Conservation (phyloP, 2,797 vertebrate species). For the Neosilurus mollespiculum region DNA sequence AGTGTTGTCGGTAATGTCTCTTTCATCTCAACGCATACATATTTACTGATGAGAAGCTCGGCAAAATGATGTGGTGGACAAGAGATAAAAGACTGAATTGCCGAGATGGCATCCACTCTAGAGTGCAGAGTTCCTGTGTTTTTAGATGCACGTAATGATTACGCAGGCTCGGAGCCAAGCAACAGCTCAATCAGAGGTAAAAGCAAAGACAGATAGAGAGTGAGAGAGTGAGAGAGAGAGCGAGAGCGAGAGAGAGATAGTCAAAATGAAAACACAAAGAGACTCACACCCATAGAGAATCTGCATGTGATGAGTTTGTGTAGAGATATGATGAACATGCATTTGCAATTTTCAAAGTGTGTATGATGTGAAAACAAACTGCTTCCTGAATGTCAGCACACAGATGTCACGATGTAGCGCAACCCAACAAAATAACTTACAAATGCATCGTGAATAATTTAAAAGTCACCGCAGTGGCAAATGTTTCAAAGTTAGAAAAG, state of each 20-base stretch:
- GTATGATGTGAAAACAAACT: slow-evolving; percentile 1
- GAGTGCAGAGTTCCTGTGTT: slow-evolving; percentile 41
- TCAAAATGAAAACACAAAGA: neutral
- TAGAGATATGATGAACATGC: slow-evolving; percentile 16
- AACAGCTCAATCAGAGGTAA: slow-evolving; percentile 49
- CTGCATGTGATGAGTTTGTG: neutral
- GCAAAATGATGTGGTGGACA: slow-evolving; percentile 40
- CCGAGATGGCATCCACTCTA: slow-evolving; percentile 40
- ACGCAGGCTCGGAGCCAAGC: slow-evolving; percentile 46
- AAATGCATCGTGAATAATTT: slow-evolving; percentile 41
- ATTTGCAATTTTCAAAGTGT: neutral
- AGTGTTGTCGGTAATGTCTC: slow-evolving; percentile 1
- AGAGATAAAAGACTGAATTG: slow-evolving; percentile 46
- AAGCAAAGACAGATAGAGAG: slow-evolving; percentile 12
- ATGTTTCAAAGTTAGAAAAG: slow-evolving; percentile 18
- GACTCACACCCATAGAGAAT: neutral
- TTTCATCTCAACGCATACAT: slow-evolving; percentile 37
- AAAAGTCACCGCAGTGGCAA: slow-evolving; percentile 20
- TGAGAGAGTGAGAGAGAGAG: neutral
- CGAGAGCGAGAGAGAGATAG: neutral
- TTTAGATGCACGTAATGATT: slow-evolving; percentile 44
- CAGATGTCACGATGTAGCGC: slow-evolving; percentile 18
- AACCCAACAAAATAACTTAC: slow-evolving; percentile 24
- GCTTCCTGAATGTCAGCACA: slow-evolving; percentile 8
- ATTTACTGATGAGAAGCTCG: slow-evolving; percentile 47